phyloP scores from a whole-genome alignment of 2,888 invertebrate genomes.

The Limnephilus rhombicus region DNA sequence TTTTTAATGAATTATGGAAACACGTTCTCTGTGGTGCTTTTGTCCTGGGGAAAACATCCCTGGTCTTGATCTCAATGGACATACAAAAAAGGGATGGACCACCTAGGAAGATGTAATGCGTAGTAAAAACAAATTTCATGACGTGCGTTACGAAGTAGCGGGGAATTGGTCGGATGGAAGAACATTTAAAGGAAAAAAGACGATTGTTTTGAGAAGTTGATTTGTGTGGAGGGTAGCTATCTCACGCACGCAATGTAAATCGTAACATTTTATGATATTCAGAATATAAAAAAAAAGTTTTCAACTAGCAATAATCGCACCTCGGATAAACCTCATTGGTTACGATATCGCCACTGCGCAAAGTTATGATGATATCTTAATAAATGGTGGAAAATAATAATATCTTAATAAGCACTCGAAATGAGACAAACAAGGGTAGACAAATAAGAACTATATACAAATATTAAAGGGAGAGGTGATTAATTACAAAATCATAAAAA shows the following conservation, averaged over 20 bases:
- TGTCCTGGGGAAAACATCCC: neutral
- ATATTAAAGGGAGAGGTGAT: no score
- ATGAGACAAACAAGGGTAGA: no score
- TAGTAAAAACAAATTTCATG: slow-evolving; percentile 47
- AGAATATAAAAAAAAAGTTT: no score
- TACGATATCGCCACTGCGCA: no score
- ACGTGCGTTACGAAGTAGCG: slow-evolving; percentile 28
- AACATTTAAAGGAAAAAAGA: slow-evolving; percentile 31
- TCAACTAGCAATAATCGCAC: no score
- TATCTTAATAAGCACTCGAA: neutral
- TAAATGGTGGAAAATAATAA: neutral
- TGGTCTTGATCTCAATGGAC: slow-evolving; percentile 45
- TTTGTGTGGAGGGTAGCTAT: neutral
- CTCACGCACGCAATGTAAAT: neutral
- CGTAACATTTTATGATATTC: neutral
- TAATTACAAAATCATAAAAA: no score
- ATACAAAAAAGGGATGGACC: slow-evolving; percentile 40
- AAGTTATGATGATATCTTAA: neutral
- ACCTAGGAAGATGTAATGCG: slow-evolving; percentile 47
- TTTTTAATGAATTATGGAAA: neutral
- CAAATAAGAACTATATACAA: no score
- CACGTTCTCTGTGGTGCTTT: neutral
- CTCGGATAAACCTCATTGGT: no score
- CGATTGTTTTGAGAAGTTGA: slow-evolving; percentile 24
- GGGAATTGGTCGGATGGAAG: slow-evolving; percentile 16